Evolutionary conservation across 2,888 invertebrate species (phyloP).

Genomic region (Hydroisotoma schaefferi): DNA sequence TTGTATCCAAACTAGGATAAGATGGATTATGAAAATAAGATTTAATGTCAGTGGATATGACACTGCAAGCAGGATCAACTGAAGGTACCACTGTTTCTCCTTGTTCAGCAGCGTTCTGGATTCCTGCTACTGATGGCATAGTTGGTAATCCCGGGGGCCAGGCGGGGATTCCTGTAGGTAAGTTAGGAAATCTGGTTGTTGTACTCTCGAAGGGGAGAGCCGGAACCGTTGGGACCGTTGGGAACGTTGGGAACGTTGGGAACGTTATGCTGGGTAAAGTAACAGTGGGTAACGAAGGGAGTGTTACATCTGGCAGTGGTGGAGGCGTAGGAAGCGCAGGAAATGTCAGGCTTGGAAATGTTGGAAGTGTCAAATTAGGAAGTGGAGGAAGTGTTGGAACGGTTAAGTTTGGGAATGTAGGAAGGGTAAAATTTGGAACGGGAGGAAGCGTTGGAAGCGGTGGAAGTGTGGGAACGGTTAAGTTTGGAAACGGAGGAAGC

Average conservation of each 20-base stretch:
- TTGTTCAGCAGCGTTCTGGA: background rate
- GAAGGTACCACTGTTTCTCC: too few species aligned
- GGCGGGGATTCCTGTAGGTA: background rate
- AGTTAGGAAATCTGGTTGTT: background rate
- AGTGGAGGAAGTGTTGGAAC: constrained; percentile 5
- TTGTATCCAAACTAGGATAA: constrained; percentile 39
- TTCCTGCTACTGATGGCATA: constrained; percentile 1
- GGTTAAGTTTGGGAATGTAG: constrained; percentile 1
- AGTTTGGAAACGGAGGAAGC: background rate
- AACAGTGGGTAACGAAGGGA: constrained; percentile 9
- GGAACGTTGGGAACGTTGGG: constrained; percentile 15
- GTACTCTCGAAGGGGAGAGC: background rate
- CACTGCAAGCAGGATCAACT: constrained; percentile 18
- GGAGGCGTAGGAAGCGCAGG: constrained; percentile 15
- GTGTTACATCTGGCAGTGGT: constrained; percentile 16
- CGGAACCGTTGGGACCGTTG: constrained; percentile 8
- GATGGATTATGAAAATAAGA: constrained; percentile 39
- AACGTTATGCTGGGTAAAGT: too few species aligned
- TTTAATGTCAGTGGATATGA: constrained; percentile 18
- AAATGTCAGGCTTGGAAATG: background rate
- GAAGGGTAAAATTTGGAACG: constrained; percentile 8
- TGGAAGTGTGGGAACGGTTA: constrained; percentile 1
- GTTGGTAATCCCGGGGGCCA: constrained; percentile 3
- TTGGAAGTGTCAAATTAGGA: background rate
- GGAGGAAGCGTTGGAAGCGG: constrained; percentile 10